Base-by-base conservation (phyloP, 1,140 invertebrate genomes). In the Mya arenaria region DNA sequence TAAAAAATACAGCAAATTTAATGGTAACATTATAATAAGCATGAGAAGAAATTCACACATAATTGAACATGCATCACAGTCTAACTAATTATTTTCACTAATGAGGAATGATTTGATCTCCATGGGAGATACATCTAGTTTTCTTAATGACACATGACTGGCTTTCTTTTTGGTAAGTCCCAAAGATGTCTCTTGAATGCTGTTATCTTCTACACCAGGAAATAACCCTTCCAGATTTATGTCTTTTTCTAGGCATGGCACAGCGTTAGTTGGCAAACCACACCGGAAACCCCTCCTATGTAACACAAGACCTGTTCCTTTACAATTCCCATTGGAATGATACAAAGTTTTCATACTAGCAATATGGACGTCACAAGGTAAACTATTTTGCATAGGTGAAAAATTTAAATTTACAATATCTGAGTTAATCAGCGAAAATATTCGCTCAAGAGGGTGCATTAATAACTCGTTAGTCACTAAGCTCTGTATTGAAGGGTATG, bases 301-400 rank as follows among this genome's bases (percentile, higher is more conserved):
- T 15, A 91, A 66, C 28, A 90, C 83, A 13, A 91, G 44, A 69
- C 88, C 88, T 19, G 89, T 89, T 23, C 88, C 89, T 58, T 89
- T 90, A 75, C 89, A 89, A 13, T 79, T 63, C 13, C 90, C 39
- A 56, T 89, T 86, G 5, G 85, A 84, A 44, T 84, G 89, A 30
- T 86, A 83, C 34, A 91, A 69, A 48, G 86, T 88, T 44, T 87
- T 86, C 56, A 91, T 73, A 65, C 84, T 87, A 19, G 90, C 84
- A 32, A 89, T 13, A 65, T 82, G 82, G 0, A 88, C 69, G 84
- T 91, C 89, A 87, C 90, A 91, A 5, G 89, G 86, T 48, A 91
- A 52, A 15, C 89, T 58, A 23, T 41, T 34, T 19, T 75, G 34
- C 30, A 86, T 41, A 1, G 87, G 85, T 19, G 48, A 62, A 58